Conservation (phyloP, 2,888 invertebrate species). For the Drosophila testacea region DNA sequence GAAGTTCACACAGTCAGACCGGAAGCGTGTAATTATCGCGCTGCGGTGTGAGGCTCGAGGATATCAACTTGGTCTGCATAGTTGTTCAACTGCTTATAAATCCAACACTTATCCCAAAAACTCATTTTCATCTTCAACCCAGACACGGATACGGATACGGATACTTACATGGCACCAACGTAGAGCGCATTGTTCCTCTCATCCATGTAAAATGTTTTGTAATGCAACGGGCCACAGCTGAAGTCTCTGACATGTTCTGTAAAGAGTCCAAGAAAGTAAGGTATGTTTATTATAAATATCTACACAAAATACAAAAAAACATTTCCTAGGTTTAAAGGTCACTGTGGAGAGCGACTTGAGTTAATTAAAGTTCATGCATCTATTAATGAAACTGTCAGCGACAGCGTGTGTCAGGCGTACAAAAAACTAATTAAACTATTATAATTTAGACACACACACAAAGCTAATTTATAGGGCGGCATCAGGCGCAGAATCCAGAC, state of each 20-base stretch:
- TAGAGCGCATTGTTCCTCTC: constrained; percentile 94
- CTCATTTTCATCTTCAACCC: neutral
- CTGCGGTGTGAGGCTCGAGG: constrained; percentile 18
- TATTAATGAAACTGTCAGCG: constrained; percentile 72
- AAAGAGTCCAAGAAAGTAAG: constrained; percentile 74
- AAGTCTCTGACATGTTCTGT: constrained; percentile 97
- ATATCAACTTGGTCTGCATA: constrained; percentile 45
- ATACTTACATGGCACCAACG: constrained; percentile 97
- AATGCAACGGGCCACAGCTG: constrained; percentile 95
- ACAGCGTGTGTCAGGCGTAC: constrained; percentile 47
- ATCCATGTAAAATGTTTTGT: constrained; percentile 96
- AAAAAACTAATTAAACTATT: constrained; percentile 79
- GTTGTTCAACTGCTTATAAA: constrained; percentile 29
- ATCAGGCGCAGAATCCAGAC: constrained; percentile 29
- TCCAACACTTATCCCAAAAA: constrained; percentile 23
- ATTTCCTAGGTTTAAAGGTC: constrained; percentile 31
- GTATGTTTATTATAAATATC: constrained; percentile 4
- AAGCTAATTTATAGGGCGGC: constrained; percentile 72
- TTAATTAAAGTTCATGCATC: constrained; percentile 73
- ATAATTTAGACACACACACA: constrained; percentile 61
- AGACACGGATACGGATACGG: neutral
- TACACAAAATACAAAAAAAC: constrained; percentile 81
- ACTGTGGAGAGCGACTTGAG: constrained; percentile 29
- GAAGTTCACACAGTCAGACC: constrained; percentile 55
- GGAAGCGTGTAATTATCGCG: constrained; percentile 75